Percentiles rank a stretch among this genome's conserved stretches.
phyloP scores from a whole-genome alignment of 2,113 vertebrate genomes.

The Ariopsis seemanni region DNA sequence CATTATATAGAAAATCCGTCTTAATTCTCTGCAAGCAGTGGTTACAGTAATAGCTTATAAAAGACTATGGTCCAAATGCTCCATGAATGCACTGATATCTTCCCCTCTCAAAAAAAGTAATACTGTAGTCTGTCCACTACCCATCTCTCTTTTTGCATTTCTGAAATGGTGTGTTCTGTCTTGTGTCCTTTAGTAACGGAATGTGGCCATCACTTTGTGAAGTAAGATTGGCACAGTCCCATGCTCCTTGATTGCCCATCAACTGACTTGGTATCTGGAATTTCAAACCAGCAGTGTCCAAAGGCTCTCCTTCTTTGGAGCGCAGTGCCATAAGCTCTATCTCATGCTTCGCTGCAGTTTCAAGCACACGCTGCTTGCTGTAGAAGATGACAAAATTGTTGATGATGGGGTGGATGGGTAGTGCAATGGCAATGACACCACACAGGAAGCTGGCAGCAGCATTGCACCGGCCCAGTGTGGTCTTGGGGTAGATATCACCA shows the following conservation, averaged over 20 bases:
- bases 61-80: neutral
- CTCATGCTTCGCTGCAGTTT: constrained; percentile 93
- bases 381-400: constrained; percentile 98
- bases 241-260: constrained; percentile 61
- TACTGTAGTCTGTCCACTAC: neutral
- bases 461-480: constrained; percentile 91
- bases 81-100: constrained; percentile 36
- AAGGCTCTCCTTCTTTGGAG: constrained; percentile 61
- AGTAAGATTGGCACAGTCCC: constrained; percentile 69
- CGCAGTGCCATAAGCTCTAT: constrained; percentile 92
- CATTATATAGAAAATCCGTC: neutral
- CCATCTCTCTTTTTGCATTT: constrained; percentile 68
- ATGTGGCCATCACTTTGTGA: constrained; percentile 84
- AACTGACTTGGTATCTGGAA: constrained; percentile 20
- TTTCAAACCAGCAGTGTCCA: constrained; percentile 1
- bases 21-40: neutral
- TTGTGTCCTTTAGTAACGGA: constrained; percentile 79
- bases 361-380: constrained; percentile 94
- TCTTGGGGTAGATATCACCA: constrained; percentile 97
- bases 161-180: constrained; percentile 74
- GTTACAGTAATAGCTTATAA: neutral
- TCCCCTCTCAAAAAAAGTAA: neutral
- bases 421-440: constrained; percentile 92
- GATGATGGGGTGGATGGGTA: constrained; percentile 97
- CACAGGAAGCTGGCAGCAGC: constrained; percentile 97